Conservation (phyloP, 2,113 vertebrate genomes). For the Hydrolagus affinis region DNA sequence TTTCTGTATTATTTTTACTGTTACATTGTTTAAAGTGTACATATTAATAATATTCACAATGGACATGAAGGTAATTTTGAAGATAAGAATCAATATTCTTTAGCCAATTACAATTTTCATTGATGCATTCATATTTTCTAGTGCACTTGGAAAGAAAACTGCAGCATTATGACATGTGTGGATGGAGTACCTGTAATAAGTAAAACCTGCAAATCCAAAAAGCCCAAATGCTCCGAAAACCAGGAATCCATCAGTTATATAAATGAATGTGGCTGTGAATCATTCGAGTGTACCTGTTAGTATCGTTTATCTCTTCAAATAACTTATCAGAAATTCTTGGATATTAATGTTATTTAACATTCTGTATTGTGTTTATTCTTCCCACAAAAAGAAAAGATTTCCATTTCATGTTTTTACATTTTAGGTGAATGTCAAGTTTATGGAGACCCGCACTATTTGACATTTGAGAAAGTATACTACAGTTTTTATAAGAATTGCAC, state of each 20-base stretch:
- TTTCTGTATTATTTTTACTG: too few species aligned
- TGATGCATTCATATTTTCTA: neutral
- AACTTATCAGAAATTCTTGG: neutral
- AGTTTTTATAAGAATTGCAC: conserved; percentile 50
- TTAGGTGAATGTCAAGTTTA: conserved; percentile 54
- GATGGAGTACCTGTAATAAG: neutral
- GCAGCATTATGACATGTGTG: conserved; percentile 41
- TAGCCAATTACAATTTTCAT: too few species aligned
- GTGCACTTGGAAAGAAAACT: conserved; percentile 49
- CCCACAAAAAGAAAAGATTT: neutral
- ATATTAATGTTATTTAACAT: neutral
- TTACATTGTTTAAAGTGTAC: too few species aligned
- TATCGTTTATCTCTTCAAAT: conserved; percentile 25
- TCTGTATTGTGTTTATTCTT: neutral
- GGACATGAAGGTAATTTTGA: too few species aligned
- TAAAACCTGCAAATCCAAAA: neutral
- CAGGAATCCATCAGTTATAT: conserved; percentile 34
- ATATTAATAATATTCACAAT: too few species aligned
- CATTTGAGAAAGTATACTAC: conserved; percentile 47
- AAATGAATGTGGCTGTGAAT: conserved; percentile 50
- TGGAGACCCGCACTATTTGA: conserved; percentile 59
- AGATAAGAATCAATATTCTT: too few species aligned
- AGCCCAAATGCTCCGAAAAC: conserved; percentile 44
- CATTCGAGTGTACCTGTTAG: conserved; percentile 56
- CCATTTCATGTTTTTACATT: neutral